Conservation (phyloP, 2,113 vertebrate species). For the Dryoscopus gambensis region DNA sequence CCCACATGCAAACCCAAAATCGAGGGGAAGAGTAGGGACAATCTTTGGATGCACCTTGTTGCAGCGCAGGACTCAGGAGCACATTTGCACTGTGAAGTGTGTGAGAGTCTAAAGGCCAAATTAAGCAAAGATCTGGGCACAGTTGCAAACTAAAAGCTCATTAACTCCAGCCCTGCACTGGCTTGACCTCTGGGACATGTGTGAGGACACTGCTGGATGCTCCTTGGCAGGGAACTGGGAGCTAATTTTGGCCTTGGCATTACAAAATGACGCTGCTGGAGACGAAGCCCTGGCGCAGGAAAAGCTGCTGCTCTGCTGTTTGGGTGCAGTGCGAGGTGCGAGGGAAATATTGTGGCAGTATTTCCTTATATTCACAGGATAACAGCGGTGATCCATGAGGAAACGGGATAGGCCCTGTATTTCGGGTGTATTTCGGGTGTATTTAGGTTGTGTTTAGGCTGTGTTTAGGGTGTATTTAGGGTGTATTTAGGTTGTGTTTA, state of each 20-base stretch:
- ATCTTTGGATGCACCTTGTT: background rate
- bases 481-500: background rate
- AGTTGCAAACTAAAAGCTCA: background rate
- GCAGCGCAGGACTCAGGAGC: fast-evolving
- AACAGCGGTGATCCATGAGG: background rate
- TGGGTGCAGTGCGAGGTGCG: background rate
- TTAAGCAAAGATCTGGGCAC: background rate
- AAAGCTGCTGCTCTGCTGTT: background rate
- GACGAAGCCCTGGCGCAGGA: fast-evolving
- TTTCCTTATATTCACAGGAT: background rate
- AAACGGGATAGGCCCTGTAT: background rate
- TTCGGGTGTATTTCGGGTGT: no score
- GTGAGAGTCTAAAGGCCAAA: background rate
- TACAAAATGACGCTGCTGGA: background rate
- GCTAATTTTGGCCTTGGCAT: background rate
- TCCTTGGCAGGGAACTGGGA: background rate
- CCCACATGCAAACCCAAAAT: background rate
- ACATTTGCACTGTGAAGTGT: background rate
- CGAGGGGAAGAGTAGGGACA: background rate
- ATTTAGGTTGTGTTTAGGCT: no score
- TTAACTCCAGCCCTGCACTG: background rate
- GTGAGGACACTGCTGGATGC: background rate
- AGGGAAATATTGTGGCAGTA: background rate
- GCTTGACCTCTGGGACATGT: background rate
- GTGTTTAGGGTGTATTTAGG: background rate